Base-by-base conservation (phyloP, 2,113 vertebrate genomes). In the Brachyistius frenatus region DNA sequence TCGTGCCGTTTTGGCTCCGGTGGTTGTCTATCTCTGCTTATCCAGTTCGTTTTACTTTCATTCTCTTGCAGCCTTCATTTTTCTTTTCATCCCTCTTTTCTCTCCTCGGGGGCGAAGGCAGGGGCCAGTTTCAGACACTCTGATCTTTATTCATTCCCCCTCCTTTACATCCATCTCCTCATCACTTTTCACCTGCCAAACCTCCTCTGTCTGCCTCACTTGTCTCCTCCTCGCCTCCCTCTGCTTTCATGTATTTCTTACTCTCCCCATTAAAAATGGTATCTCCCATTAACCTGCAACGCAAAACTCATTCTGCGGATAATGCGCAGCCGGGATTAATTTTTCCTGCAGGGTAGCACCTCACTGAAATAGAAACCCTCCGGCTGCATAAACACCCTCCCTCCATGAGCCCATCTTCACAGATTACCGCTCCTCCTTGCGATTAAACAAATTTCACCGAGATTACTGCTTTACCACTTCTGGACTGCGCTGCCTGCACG, bases 361-460 rank as follows among this genome's bases (percentile, higher is more conserved):
- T 92, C 83, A 52, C 81, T 74, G 73, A 87, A 89, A 90, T 76
- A 78, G 85, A 86, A 90, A 82, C 60, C 73, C 61, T 78, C 54
- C 15, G 9, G 44, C 74, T 64, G 58, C 57, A 89, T 81, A 85
- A 78, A 84, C 76, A 68, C 70, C 65, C 76, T 64, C 76, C 63
- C 57, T 74, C 64, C n/a, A 14, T 58, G 62, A 91, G 83, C 84
- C 62, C 86, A 85, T 86, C 84, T 86, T 67, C 2, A 73, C 88
- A 88, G 92, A 92, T 92, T 92, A 91, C 61, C 13, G 46, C 86
- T 78, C 80, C 85, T 91, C 73, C 65, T 72, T 47, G 5, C 89
- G 88, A 93, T 93, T 87, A 79, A 88, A 87, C 77, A 81, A 80
- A 81, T 84, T 91, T 90, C 85, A 72, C 81, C 64, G 73, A 75